These are phyloP conservation scores for Arenaria interpres DNA, from an alignment of 2,113 vertebrate genomes.

Conservation along the genomic window DNA sequence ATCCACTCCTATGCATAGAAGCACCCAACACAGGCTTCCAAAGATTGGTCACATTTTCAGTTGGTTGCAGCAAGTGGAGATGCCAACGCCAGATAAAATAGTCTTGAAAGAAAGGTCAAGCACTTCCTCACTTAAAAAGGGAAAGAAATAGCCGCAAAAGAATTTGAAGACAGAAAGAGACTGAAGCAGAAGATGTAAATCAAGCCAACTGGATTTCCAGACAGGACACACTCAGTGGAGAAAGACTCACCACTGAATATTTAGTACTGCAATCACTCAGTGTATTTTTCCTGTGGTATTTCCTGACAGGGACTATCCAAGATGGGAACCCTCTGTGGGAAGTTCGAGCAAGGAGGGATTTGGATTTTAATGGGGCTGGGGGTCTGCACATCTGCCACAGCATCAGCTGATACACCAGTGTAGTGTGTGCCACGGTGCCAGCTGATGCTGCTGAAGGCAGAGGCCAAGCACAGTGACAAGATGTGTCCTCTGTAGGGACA, in stretches of 20 bases:
- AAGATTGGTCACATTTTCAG: not conserved
- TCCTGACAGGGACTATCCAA: not conserved
- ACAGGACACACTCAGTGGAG: rapidly evolving
- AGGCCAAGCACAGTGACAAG: not conserved
- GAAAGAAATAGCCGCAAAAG: not conserved
- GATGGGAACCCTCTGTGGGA: not conserved
- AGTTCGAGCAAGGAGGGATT: not conserved
- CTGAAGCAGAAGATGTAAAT: not conserved
- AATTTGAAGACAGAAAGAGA: not conserved
- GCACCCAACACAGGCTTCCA: not conserved
- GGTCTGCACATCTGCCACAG: not conserved
- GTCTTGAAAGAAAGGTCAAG: not conserved
- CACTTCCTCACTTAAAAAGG: not conserved
- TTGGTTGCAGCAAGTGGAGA: not conserved
- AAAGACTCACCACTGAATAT: not conserved
- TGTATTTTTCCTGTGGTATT: not conserved
- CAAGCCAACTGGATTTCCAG: not conserved
- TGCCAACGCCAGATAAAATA: not conserved
- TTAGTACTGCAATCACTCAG: not conserved
- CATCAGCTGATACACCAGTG: not conserved
- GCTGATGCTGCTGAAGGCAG: not conserved
- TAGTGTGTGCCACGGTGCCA: not conserved
- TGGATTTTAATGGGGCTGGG: not conserved
- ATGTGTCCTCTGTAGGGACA: not conserved
- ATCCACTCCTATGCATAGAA: rapidly evolving